These are phyloP conservation scores for Percina caprodes DNA, from an alignment of 2,113 vertebrate genomes.

Conservation along the genomic window DNA sequence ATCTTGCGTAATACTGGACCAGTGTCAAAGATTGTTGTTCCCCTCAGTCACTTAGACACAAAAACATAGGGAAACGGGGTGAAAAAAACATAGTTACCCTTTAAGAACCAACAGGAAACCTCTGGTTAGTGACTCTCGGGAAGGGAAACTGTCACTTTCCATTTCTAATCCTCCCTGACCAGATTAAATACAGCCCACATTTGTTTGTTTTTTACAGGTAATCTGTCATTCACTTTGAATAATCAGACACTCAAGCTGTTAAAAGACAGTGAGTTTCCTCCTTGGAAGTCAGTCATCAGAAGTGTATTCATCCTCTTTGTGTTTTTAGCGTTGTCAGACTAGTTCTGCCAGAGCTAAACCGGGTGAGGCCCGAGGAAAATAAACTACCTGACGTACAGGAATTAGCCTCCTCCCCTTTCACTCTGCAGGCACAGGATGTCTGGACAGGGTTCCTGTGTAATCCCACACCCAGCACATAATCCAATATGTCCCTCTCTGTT, in stretches of 20 bases:
- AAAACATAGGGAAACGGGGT: too few relatives aligned
- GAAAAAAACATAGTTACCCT: too few relatives aligned
- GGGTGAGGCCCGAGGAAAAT: constrained; percentile 2
- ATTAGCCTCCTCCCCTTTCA: not conserved
- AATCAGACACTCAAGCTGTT: not conserved
- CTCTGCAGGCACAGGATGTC: constrained; percentile 25
- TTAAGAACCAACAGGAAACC: not conserved
- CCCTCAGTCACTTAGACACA: too few relatives aligned
- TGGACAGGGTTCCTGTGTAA: constrained; percentile 44
- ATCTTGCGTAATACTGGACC: too few relatives aligned
- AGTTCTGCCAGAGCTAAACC: constrained; percentile 29
- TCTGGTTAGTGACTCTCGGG: not conserved
- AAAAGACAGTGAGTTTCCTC: not conserved
- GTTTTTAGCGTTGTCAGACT: constrained; percentile 7
- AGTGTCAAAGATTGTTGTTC: too few relatives aligned
- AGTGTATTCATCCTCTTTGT: not conserved
- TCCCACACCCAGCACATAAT: constrained; percentile 62
- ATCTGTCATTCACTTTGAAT: not conserved
- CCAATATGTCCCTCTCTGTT: constrained; percentile 36
- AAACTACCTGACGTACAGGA: not conserved
- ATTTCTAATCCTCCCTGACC: not conserved
- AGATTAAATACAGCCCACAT: not conserved
- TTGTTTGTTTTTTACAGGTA: not conserved
- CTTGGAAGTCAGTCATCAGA: not conserved
- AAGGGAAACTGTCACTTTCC: not conserved